phyloP scores from a whole-genome alignment of 2,888 invertebrate species.

The Nomada goodeniana region DNA sequence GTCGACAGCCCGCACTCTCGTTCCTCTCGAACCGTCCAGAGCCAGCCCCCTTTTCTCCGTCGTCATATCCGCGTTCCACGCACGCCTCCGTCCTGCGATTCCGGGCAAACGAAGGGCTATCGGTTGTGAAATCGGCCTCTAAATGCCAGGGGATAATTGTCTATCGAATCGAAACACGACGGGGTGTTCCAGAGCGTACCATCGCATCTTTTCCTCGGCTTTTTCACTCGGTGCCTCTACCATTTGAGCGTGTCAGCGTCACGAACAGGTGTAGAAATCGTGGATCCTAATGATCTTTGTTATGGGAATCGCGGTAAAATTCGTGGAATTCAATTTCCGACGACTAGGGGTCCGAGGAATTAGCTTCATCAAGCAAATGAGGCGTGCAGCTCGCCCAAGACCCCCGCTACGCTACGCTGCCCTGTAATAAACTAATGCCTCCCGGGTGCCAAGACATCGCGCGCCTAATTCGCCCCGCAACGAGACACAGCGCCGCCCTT shows the following conservation, averaged over 20 bases:
- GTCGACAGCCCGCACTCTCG: conserved; percentile 28
- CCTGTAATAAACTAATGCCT: conserved; percentile 10
- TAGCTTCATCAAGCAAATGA: conserved; percentile 11
- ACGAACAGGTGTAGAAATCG: not conserved
- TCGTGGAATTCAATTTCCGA: not conserved
- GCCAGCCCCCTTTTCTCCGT: conserved; percentile 22
- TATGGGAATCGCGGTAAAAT: not conserved
- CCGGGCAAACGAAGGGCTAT: conserved; percentile 22
- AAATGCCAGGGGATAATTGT: conserved; percentile 3
- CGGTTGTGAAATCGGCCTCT: not conserved
- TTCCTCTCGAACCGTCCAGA: conserved; percentile 35
- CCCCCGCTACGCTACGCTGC: not conserved
- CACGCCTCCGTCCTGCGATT: conserved; percentile 29
- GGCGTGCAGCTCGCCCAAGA: conserved; percentile 5
- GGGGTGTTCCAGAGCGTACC: no score
- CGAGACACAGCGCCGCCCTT: conserved; percentile 4
- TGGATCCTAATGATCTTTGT: not conserved
- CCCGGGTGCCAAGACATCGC: not conserved
- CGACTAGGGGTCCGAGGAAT: not conserved
- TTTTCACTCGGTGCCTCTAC: not conserved
- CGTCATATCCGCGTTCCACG: conserved; percentile 48
- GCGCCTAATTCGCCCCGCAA: conserved; percentile 21
- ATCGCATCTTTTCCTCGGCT: not conserved
- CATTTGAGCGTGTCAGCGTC: not conserved
- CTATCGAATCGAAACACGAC: not conserved